Conservation (phyloP, 2,888 invertebrate genomes). For the Rhagonycha lutea region DNA sequence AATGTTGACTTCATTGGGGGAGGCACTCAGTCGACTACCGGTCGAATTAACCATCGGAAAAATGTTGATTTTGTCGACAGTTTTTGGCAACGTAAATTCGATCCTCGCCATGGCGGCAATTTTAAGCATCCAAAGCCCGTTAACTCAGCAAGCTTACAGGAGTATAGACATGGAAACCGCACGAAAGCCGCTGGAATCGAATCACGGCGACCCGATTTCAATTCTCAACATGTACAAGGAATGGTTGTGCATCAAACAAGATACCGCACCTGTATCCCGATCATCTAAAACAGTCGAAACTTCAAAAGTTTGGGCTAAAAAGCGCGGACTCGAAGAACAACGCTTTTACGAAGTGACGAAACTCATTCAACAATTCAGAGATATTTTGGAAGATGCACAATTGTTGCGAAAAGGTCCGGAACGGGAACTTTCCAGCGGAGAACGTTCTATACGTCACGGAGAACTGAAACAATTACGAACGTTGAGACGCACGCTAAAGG, state of each 20-base stretch:
- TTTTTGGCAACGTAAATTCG: conserved; percentile 86
- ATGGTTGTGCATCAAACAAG: conserved; percentile 82
- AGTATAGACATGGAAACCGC: conserved; percentile 82
- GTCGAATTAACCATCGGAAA: conserved; percentile 95
- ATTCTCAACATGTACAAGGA: conserved; percentile 84
- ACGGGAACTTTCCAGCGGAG: conserved; percentile 65
- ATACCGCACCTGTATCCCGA: conserved; percentile 41
- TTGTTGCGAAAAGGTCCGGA: conserved; percentile 43
- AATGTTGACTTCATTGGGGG: conserved; percentile 79
- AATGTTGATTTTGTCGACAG: conserved; percentile 89
- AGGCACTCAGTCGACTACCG: conserved; percentile 85
- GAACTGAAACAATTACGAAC: conserved; percentile 86
- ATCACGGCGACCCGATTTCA: conserved; percentile 95
- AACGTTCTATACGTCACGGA: conserved; percentile 83
- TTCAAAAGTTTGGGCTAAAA: conserved; percentile 83
- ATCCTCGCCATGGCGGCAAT: conserved; percentile 89
- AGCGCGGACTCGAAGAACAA: conserved; percentile 93
- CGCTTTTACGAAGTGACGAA: conserved; percentile 96
- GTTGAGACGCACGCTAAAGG: conserved; percentile 56
- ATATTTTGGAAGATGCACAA: conserved; percentile 69
- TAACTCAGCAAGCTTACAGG: conserved; percentile 85
- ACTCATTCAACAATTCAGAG: conserved; percentile 85
- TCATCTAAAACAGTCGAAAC: conserved; percentile 37
- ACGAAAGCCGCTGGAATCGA: conserved; percentile 82
- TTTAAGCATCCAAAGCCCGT: conserved; percentile 90